These are phyloP conservation scores for Archocentrus centrarchus DNA, from an alignment of 2,113 vertebrate genomes.

Conservation along the genomic window DNA sequence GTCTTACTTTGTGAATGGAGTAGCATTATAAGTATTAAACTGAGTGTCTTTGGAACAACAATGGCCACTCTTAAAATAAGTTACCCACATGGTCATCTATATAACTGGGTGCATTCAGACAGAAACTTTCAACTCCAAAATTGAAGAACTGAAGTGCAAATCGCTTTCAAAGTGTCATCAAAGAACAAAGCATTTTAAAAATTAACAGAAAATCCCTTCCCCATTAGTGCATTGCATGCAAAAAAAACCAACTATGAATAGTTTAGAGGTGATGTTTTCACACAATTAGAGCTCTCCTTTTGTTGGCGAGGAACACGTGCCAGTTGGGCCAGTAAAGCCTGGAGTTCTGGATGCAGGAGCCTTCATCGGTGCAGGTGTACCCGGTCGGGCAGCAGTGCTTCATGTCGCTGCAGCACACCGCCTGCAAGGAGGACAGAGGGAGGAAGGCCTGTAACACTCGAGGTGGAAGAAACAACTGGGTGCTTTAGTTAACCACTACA, in stretches of 20 bases:
- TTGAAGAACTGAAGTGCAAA: slow-evolving; percentile 5
- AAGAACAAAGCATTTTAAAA: slow-evolving; percentile 4
- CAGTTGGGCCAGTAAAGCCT: slow-evolving; percentile 57
- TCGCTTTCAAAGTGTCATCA: background rate
- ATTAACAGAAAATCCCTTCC: background rate
- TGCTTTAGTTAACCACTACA: background rate
- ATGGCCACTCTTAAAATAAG: background rate
- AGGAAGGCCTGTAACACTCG: background rate
- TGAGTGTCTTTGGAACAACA: background rate
- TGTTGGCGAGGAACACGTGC: slow-evolving; percentile 46
- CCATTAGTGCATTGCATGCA: slow-evolving; percentile 3
- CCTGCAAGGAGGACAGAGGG: slow-evolving; percentile 60
- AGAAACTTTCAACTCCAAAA: background rate
- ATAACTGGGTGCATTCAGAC: background rate
- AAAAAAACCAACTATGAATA: background rate
- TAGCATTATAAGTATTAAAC: slow-evolving; percentile 15
- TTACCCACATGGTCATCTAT: background rate
- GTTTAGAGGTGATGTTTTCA: slow-evolving; percentile 25
- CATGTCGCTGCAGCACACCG: slow-evolving; percentile 79
- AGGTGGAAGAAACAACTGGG: background rate
- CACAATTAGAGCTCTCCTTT: slow-evolving; percentile 47
- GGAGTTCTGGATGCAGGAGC: slow-evolving; percentile 40
- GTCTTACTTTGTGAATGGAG: background rate
- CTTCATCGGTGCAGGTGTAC: slow-evolving; percentile 29
- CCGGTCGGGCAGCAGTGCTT: slow-evolving; percentile 72